Percentiles rank a stretch among this genome's conserved stretches.
Conservation (phyloP, 2,888 invertebrate genomes). For the Melanargia galathea region DNA sequence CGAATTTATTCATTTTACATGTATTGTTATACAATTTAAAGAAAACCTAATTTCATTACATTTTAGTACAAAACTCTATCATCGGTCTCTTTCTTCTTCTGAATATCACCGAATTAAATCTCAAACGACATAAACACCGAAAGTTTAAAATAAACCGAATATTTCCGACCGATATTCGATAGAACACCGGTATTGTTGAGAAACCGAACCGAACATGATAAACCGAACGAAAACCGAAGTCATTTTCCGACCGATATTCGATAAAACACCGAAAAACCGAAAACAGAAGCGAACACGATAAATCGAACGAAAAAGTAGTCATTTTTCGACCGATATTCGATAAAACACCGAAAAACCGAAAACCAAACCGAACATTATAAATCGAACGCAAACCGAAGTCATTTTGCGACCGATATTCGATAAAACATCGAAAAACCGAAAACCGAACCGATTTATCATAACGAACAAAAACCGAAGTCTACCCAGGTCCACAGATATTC, state of each 20-base stretch:
- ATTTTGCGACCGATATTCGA: background rate
- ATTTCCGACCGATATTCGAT: too few relatives aligned
- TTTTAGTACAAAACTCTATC: too few relatives aligned
- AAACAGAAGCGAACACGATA: background rate
- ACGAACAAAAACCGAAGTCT: background rate
- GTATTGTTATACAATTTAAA: too few relatives aligned
- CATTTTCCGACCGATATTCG: background rate
- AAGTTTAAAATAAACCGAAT: too few relatives aligned
- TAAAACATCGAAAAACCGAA: background rate
- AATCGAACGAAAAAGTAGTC: background rate
- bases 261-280: background rate
- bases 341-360: background rate
- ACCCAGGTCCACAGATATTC: constrained; percentile 19
- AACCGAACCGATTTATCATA: background rate
- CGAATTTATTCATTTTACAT: too few relatives aligned
- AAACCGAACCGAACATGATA: too few relatives aligned
- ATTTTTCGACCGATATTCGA: background rate
- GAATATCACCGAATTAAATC: too few relatives aligned
- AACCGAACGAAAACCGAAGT: background rate
- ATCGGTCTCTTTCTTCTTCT: too few relatives aligned
- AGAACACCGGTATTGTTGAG: too few relatives aligned
- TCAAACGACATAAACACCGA: too few relatives aligned
- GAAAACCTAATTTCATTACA: too few relatives aligned
- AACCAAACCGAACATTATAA: background rate
- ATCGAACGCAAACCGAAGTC: background rate